Percentiles rank a stretch among this genome's conserved stretches.
These are phyloP conservation scores for Rhogogaster chlorosoma DNA, from an alignment of 2,888 invertebrate species.

Conservation along the genomic window DNA sequence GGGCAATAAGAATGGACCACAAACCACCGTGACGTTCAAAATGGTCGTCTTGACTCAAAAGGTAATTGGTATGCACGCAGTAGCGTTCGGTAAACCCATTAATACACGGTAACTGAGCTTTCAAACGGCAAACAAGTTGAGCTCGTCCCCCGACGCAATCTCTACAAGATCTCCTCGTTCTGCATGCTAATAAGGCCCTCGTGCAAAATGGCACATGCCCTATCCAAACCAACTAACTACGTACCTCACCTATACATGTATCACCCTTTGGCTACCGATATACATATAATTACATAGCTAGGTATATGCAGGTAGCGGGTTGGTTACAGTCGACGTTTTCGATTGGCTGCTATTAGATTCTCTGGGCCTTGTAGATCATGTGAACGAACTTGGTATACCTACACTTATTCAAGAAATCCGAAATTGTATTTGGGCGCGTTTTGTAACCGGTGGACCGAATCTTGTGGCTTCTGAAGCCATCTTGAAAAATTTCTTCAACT, in stretches of 20 bases:
- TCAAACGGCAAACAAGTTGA: slow-evolving; percentile 51
- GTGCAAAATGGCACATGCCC: slow-evolving; percentile 49
- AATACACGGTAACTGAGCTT: slow-evolving; percentile 49
- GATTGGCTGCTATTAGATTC: not conserved
- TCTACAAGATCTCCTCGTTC: slow-evolving; percentile 48
- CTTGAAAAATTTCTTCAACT: slow-evolving; percentile 10
- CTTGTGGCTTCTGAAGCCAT: slow-evolving; percentile 14
- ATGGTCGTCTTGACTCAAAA: slow-evolving; percentile 22
- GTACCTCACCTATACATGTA: not conserved
- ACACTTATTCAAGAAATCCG: not conserved
- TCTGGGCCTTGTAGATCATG: not conserved
- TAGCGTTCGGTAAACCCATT: slow-evolving; percentile 46
- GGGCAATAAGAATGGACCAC: slow-evolving; percentile 29
- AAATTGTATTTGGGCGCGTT: not conserved
- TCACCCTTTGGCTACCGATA: slow-evolving; percentile 16
- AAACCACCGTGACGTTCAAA: slow-evolving; percentile 31
- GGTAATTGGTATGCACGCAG: slow-evolving; percentile 40
- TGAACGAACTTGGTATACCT: not conserved
- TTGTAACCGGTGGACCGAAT: slow-evolving; percentile 29
- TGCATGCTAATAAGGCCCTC: slow-evolving; percentile 47
- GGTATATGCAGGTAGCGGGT: not conserved
- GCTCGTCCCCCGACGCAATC: slow-evolving; percentile 49
- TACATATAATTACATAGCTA: not conserved
- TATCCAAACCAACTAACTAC: slow-evolving; percentile 11
- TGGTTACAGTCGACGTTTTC: not conserved